phyloP scores from a whole-genome alignment of 23 tunicate species.

The Botrylloides violaceus region DNA sequence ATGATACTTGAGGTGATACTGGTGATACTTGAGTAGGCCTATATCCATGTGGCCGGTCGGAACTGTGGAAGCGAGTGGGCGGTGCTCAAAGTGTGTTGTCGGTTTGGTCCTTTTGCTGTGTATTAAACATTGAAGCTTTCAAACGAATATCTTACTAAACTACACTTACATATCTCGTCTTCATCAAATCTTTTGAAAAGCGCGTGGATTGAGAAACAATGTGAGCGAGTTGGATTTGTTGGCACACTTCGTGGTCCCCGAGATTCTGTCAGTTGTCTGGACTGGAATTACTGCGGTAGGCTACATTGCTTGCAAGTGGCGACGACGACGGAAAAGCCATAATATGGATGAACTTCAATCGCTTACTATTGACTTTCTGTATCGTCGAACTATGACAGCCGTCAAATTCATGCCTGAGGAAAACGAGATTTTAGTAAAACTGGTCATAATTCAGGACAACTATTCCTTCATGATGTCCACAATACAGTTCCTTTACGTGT shows the following conservation, averaged over 20 bases:
- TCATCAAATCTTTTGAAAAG: no score
- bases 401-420: constrained; percentile 67
- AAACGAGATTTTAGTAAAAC: constrained; percentile 53
- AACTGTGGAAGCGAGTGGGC: no score
- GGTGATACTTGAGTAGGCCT: no score
- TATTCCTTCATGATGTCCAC: constrained; percentile 63
- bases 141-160: no score
- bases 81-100: no score
- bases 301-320: constrained; percentile 71
- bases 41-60: no score
- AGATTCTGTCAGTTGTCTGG: constrained; percentile 93
- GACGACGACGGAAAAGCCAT: constrained; percentile 78
- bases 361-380: constrained; percentile 24
- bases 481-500: constrained; percentile 19
- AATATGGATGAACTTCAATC: constrained; percentile 44
- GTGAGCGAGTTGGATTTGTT: no score
- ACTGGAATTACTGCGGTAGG: constrained; percentile 73
- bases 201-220: no score
- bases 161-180: no score
- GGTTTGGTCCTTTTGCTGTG: no score
- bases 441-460: constrained; percentile 68
- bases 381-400: constrained; percentile 71
- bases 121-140: no score
- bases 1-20: no score
- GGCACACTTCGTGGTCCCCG: constrained; percentile 63